Conservation (phyloP, 2,888 invertebrate species). For the Tachina fera region DNA sequence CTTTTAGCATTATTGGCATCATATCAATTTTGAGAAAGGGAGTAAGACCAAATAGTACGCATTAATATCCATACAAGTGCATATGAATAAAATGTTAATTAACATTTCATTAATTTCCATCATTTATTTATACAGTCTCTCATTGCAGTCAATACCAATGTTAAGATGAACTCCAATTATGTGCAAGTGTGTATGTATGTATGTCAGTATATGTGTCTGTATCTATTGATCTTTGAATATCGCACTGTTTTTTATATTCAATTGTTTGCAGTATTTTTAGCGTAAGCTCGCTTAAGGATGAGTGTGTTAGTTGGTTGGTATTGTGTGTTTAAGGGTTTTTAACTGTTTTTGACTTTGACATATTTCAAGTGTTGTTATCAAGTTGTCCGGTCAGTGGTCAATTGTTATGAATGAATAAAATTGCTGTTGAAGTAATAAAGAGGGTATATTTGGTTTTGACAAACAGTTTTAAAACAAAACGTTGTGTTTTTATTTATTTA, state of each 20-base stretch:
- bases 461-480: slow-evolving; percentile 22
- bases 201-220: not conserved
- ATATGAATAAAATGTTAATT: too few relatives aligned
- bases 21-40: too few relatives aligned
- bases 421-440: slow-evolving; percentile 34
- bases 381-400: slow-evolving; percentile 54
- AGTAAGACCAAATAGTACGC: too few relatives aligned
- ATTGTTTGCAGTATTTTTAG: slow-evolving; percentile 10
- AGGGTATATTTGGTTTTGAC: slow-evolving; percentile 44
- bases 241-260: not conserved
- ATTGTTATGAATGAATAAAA: slow-evolving; percentile 54
- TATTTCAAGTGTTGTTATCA: slow-evolving; percentile 53
- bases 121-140: not conserved
- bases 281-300: slow-evolving; percentile 1
- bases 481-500: not conserved
- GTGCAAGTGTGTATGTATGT: not conserved
- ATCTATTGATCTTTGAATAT: slow-evolving; percentile 20
- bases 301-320: not conserved
- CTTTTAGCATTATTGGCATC: too few relatives aligned
- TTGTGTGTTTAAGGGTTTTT: slow-evolving; percentile 48
- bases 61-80: too few relatives aligned
- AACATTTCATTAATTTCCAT: too few relatives aligned
- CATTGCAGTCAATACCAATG: not conserved
- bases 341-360: slow-evolving; percentile 70
- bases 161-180: not conserved